Conservation (phyloP, 2,888 invertebrate genomes). For the Diplazon laetatorius region DNA sequence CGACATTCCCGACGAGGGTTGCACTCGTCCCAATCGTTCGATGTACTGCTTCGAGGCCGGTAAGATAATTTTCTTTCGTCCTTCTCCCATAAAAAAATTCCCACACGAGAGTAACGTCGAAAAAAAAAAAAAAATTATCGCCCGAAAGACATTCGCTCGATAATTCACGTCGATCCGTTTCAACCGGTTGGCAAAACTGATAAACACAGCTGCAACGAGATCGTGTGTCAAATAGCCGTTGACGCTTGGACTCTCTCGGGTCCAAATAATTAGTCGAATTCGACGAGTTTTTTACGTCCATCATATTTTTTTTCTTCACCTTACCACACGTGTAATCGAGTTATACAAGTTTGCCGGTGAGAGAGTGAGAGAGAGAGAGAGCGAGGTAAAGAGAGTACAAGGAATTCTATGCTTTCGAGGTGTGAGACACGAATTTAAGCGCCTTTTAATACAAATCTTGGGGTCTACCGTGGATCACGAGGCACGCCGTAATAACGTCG, state of each 20-base stretch:
- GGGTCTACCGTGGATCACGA: conserved; percentile 6
- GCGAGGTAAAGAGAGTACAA: conserved; percentile 13
- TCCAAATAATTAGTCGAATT: conserved; percentile 20
- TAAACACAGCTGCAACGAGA: too few relatives aligned
- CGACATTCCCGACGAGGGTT: conserved; percentile 96
- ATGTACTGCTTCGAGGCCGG: conserved; percentile 97
- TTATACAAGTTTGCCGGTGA: neutral
- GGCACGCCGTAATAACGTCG: conserved; percentile 1
- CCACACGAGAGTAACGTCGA: too few relatives aligned
- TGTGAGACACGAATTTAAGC: conserved; percentile 59
- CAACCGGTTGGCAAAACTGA: too few relatives aligned
- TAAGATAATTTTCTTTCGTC: too few relatives aligned
- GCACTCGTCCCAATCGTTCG: conserved; percentile 93
- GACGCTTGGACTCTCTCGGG: too few relatives aligned
- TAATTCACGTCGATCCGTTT: too few relatives aligned
- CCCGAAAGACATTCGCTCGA: too few relatives aligned
- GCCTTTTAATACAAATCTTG: conserved; percentile 48
- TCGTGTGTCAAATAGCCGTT: too few relatives aligned
- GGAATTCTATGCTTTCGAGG: conserved; percentile 24
- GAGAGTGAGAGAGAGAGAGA: neutral
- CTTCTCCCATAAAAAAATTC: too few relatives aligned
- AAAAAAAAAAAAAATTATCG: too few relatives aligned
- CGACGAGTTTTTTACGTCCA: conserved; percentile 30
- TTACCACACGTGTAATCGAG: neutral
- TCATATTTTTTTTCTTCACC: conserved; percentile 6